Evolutionary conservation across 1,140 invertebrate species (phyloP), one percentile per base, ranked within the genome.

Genomic region (Ditylenchus dipsaci): DNA sequence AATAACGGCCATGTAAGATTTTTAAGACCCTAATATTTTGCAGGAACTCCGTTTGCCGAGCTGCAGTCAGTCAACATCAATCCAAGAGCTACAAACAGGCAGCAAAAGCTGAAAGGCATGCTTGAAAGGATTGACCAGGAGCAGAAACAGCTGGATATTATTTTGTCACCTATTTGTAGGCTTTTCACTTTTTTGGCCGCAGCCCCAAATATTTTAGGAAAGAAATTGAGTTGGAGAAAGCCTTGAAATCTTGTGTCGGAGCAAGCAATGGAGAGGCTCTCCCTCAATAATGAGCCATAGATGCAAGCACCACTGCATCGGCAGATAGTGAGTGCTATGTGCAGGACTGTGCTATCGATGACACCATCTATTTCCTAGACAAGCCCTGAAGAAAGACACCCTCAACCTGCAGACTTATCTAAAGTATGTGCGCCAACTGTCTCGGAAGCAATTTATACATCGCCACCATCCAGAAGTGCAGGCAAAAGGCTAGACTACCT

Each of bases 331-430:
- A 92, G 92, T 89, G 92, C 38, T 98, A 92, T 88, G 92, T 93
- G 60, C 93, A 97, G 85, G 95, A 98, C 33, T 38, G 94, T 76
- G 93, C 95, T 13, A 90, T 91, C 59, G 95, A 97, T 86, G 95
- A 99, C 88, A 91, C 93, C 62, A 95, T 98, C 78, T 99, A 97
- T 84, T 95, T 94, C 84, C 89, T 98, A 81, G 92, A n/a, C 93
- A 97, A 86, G 95, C 92, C 26, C 84, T 98, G 62, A 87, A 93
- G 71, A 90, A 90, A 77, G 90, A 91, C 65, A 91, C 94, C 1
- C 92, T 98, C 81, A 93, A 95, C 85, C 84, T 97, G 75, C 94
- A 97, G 80, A 89, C 91, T 53, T 99, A 96, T 86, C 86, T 98
- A 65, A 96, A 96, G 85, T 92, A 96, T 87, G 92, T 97, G 0